These are phyloP conservation scores for Tursiops truncatus DNA, from an alignment of 2,113 vertebrate genomes.

Conservation along the genomic window DNA sequence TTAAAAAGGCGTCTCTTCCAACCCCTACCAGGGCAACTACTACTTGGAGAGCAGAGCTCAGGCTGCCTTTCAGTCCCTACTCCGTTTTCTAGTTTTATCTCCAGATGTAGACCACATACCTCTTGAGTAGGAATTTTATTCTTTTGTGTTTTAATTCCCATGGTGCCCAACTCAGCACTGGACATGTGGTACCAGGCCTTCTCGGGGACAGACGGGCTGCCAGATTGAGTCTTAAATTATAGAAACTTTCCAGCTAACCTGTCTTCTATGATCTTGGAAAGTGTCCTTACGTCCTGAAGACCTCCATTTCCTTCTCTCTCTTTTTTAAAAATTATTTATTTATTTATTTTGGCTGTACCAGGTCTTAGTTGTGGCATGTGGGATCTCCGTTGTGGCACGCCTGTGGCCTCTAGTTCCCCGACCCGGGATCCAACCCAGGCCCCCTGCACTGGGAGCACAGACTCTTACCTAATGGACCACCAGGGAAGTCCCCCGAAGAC, in stretches of 20 bases:
- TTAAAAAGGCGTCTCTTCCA: not conserved
- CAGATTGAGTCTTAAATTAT: not conserved
- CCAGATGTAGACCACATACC: not conserved
- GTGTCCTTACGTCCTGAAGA: not conserved
- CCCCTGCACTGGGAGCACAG: no score
- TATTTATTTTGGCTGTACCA: no score
- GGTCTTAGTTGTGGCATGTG: no score
- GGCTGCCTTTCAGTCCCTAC: not conserved
- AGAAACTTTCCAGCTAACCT: not conserved
- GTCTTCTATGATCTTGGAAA: not conserved
- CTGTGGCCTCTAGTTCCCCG: no score
- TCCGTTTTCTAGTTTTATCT: not conserved
- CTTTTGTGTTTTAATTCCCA: not conserved
- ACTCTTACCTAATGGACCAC: no score
- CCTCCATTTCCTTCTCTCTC: not conserved
- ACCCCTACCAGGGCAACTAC: not conserved
- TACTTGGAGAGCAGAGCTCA: not conserved
- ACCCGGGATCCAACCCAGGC: no score
- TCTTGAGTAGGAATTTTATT: not conserved
- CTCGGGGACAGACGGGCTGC: not conserved
- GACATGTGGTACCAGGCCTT: fast-evolving
- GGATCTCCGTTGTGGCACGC: no score
- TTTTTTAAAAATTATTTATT: no score
- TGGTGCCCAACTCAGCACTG: not conserved
- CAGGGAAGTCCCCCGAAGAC: no score